These are phyloP conservation scores for Amaurobius ferox DNA, from an alignment of 2,888 invertebrate species.

Conservation along the genomic window DNA sequence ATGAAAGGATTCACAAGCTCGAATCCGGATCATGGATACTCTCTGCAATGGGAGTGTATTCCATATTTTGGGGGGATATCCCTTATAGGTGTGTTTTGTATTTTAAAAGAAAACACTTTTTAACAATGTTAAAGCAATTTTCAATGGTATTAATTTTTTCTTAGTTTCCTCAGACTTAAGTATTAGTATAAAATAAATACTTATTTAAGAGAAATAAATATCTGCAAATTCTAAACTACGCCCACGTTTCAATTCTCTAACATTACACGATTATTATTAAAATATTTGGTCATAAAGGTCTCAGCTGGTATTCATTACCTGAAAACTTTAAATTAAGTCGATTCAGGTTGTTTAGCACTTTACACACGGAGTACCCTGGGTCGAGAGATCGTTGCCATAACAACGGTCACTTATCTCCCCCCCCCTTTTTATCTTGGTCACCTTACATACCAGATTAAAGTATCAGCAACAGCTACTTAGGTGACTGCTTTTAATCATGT, in stretches of 20 bases:
- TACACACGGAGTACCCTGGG: constrained; percentile 18
- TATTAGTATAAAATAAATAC: too few relatives aligned
- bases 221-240: too few relatives aligned
- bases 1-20: too few relatives aligned
- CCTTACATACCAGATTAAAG: constrained; percentile 8
- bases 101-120: too few relatives aligned
- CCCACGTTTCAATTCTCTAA: not conserved
- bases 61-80: too few relatives aligned
- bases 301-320: not conserved
- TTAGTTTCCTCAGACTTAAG: too few relatives aligned
- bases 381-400: constrained; percentile 50
- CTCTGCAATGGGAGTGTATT: too few relatives aligned
- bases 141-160: too few relatives aligned
- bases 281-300: not conserved
- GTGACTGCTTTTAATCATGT: constrained; percentile 59
- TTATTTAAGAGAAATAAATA: too few relatives aligned
- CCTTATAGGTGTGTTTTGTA: too few relatives aligned
- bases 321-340: constrained; percentile 34
- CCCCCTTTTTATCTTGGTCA: constrained; percentile 39
- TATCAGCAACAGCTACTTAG: constrained; percentile 6
- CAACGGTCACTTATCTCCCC: not conserved
- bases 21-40: too few relatives aligned
- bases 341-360: constrained; percentile 10
- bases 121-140: too few relatives aligned
- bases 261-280: not conserved